Evolutionary conservation across 2,113 vertebrate genomes (phyloP).

Genomic region (Myiagra hebetior): DNA sequence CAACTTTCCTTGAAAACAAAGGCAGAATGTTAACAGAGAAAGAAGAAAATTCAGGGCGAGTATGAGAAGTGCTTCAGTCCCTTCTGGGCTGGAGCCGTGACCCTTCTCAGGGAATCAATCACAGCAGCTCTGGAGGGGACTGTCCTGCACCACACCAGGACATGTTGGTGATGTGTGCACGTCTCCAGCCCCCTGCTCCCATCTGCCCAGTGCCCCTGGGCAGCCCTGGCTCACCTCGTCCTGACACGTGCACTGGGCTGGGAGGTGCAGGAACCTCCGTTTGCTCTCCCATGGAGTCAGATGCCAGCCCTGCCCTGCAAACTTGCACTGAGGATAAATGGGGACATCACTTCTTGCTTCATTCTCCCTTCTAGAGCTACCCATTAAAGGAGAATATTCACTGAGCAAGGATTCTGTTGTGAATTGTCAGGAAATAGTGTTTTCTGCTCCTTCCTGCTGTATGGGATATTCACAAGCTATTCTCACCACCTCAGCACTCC

Average conservation of each 20-base stretch:
- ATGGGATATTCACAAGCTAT: background rate
- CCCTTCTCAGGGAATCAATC: background rate
- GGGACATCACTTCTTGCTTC: background rate
- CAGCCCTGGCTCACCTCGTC: background rate
- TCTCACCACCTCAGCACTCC: background rate
- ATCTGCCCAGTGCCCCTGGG: background rate
- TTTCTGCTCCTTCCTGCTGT: background rate
- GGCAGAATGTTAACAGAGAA: background rate
- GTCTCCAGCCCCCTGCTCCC: background rate
- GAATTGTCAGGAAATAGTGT: background rate
- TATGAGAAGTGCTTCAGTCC: background rate
- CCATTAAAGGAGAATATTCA: background rate
- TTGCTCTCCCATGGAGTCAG: background rate
- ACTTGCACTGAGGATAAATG: background rate
- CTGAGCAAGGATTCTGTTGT: background rate
- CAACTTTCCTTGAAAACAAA: background rate
- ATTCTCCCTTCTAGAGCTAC: background rate
- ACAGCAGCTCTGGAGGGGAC: background rate
- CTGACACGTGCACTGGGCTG: accelerated
- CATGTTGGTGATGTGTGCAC: accelerated
- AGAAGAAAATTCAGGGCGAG: background rate
- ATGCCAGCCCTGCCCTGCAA: background rate
- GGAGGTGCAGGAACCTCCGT: background rate
- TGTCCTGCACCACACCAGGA: background rate
- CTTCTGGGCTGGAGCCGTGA: background rate